Percentiles rank a stretch among this genome's conserved stretches.
Evolutionary conservation across 2,797 vertebrate species (phyloP).

Genomic region (Poecilia velifera): DNA sequence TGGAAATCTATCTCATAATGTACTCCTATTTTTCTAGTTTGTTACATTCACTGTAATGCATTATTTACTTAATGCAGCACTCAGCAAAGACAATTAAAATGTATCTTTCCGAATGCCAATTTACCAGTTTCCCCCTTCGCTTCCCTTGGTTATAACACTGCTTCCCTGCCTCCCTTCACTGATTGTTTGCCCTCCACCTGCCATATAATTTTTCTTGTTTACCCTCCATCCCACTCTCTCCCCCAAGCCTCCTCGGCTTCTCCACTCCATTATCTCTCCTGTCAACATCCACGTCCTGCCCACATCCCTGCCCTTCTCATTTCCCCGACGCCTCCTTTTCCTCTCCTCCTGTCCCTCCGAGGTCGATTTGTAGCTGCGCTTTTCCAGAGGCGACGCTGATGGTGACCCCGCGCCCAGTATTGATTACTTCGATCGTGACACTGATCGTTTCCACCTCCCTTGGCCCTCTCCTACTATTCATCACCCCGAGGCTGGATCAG

Average conservation of each 20-base stretch:
- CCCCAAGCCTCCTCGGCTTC: constrained; percentile 28
- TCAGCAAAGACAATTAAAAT: constrained; percentile 4
- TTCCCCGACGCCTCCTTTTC: constrained; percentile 35
- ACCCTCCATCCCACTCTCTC: constrained; percentile 34
- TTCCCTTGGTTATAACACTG: background rate
- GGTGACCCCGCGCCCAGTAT: constrained; percentile 55
- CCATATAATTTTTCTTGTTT: constrained; percentile 60
- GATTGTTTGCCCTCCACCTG: constrained; percentile 44
- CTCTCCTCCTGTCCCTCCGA: constrained; percentile 33
- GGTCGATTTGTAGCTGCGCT: constrained; percentile 45
- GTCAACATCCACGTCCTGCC: constrained; percentile 47
- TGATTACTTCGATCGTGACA: constrained; percentile 64
- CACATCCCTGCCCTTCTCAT: constrained; percentile 54
- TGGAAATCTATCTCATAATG: constrained; percentile 1
- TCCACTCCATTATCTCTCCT: constrained; percentile 49
- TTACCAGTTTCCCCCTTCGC: constrained; percentile 7
- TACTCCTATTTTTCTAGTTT: background rate
- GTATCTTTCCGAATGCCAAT: constrained; percentile 1
- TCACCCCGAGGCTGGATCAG: constrained; percentile 52
- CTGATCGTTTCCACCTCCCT: constrained; percentile 49
- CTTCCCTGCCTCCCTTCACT: constrained; percentile 27
- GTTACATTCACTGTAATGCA: constrained; percentile 18
- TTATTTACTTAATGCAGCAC: constrained; percentile 15
- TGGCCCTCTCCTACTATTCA: constrained; percentile 19
- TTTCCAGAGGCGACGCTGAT: constrained; percentile 45